Evolutionary conservation across 92 coral and sea anemone genomes (phyloP), one percentile per base, ranked within the genome.

Genomic region (Meandrina meandrites): DNA sequence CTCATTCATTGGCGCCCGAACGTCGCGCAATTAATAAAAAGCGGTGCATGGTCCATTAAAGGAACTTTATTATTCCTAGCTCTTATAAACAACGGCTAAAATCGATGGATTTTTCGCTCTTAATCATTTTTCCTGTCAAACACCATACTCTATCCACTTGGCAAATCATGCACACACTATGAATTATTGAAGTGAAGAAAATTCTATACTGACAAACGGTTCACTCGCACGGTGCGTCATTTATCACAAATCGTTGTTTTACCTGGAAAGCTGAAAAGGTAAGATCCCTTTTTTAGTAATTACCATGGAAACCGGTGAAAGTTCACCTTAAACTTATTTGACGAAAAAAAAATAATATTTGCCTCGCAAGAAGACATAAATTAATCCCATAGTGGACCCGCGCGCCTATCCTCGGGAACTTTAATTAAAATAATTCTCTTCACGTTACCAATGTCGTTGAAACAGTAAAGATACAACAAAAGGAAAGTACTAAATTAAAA

Each of bases 41-140:
- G 45, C 6, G 45, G 6, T 40, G 45, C 11, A 79, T 62, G 42
- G 35, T 37, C 74, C 84, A 80, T 80, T 80, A 60, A 60, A 37
- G 8, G 70, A 9, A 2, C 8, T 31, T 14, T 32, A 30, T 67
- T 79, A 21, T 64, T 80, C n/a, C 83, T 9, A 30, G 35, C 1
- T 21, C 17, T 34, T 57, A 64, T 37, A 80, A 80, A 80, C 75
- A 81, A 7, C 34, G 75, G 73, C 42, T 74, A 35, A 19, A 60
- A 60, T 60, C 68, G 68, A 60, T 58, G 68, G 0, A 60, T 60
- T 22, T 60, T 27, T 32, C 42, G 13, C n/a, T 42, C 18, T 81
- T 40, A 37, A 62, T 14, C 53, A 80, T 28, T 8, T 64, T 45
- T 80, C 53, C 53, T 48, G 53, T 48, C 53, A 48, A 7, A 12